Evolutionary conservation across 2,113 vertebrate genomes (phyloP), one percentile per base, ranked within the genome.

Genomic region (Lanius ludovicianus): DNA sequence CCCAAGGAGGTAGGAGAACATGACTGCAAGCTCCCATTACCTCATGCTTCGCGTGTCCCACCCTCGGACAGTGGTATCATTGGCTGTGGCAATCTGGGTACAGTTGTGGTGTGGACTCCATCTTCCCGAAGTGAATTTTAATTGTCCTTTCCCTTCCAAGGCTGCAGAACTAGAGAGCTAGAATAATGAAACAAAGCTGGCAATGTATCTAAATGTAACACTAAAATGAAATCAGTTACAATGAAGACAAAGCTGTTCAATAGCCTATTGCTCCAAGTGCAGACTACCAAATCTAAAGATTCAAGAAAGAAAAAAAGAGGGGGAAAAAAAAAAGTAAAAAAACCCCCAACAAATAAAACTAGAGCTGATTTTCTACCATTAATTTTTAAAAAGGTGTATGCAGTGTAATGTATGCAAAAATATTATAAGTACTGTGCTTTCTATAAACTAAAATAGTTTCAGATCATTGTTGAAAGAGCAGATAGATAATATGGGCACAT

Each of bases 21-120:
- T 2, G 25, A 33, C 27, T 59, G 17, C 28, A 65, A 28, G 42
- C 63, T 70, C 57, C 94, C 64, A 56, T 98, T 98, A 99, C 99
- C 99, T 99, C 99, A 99, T 99, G 89, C 97, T 99, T 87, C 99
- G 98, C 3, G 99, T 98, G 95, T 99, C 99, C 99, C 99, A 99
- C 52, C 99, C 99, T 15, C 99, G 98, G 81, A 99, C 98, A 59
- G 98, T 93, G 1, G 98, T 99, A 94, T 99, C 99, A 6, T 98
- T 99, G 6, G 99, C 99, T 4, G 99, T 99, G 95, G 99, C 99
- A 83, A 99, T 98, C 97, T 99, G 99, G 35, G 98, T 99, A 91
- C 99, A 99, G 95, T 98, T 99, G 98, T 99, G 99, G 92, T 99
- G 99, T 2, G 99, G 99, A 96, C 99, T 99, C 99, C 99, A 99